Percentiles rank a stretch among this genome's conserved stretches.
phyloP scores from a whole-genome alignment of 2,888 invertebrate genomes.

The Drosophila yooni region DNA sequence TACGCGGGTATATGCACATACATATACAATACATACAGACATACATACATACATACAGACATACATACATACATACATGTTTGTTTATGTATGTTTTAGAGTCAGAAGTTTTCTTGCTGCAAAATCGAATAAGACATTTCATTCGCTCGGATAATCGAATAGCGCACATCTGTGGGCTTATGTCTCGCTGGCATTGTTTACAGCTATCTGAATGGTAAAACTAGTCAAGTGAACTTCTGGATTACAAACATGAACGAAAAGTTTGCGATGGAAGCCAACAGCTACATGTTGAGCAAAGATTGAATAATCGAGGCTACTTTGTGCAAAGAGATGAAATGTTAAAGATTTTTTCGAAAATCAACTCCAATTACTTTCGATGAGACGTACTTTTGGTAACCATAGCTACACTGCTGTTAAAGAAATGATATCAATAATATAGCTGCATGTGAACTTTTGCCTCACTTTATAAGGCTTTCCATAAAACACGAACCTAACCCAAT shows the following conservation, averaged over 20 bases:
- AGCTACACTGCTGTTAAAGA: neutral
- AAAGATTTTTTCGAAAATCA: neutral
- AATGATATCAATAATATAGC: neutral
- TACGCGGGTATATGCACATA: neutral
- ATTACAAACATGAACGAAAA: conserved; percentile 38
- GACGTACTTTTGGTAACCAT: no score
- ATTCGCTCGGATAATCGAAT: conserved; percentile 79
- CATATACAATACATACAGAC: neutral
- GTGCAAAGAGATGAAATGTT: no score
- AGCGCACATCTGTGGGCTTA: conserved; percentile 68
- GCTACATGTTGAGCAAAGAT: conserved; percentile 18
- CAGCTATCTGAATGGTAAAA: conserved; percentile 68
- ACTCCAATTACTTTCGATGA: neutral
- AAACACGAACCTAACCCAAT: neutral
- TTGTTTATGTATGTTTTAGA: conserved; percentile 7
- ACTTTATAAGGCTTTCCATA: conserved; percentile 1
- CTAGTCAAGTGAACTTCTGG: conserved; percentile 60
- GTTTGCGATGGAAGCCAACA: conserved; percentile 19
- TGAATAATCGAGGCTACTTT: conserved; percentile 48
- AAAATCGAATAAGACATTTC: conserved; percentile 80
- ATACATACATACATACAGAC: no score
- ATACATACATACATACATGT: neutral
- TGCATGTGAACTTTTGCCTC: neutral
- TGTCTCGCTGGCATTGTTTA: conserved; percentile 65
- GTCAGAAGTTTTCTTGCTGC: conserved; percentile 40